Base-by-base conservation (phyloP, 1,140 invertebrate species). In the Conus betulinus region DNA sequence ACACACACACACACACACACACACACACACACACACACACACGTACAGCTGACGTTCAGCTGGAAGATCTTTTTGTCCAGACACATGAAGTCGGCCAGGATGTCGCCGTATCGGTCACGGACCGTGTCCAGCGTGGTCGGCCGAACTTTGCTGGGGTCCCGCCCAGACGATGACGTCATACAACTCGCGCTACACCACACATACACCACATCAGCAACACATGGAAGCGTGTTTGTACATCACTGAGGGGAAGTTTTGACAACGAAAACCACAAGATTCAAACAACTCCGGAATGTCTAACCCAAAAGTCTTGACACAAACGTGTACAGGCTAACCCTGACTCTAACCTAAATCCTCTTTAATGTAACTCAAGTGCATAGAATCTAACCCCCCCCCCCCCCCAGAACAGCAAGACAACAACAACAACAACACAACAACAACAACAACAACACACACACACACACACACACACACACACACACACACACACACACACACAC, bases 1-100 rank as follows among this genome's bases (percentile, higher is more conserved):
- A n/a, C n/a, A n/a, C n/a, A n/a, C n/a, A n/a, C n/a, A n/a, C n/a
- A n/a, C n/a, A 71, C 67, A 71, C 67, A 23, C 11, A 71, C 67
- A 71, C 67, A 71, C 67, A 71, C 67, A 23, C 67, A 71, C 67
- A 23, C 67, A 71, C 67, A 71, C 67, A 71, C 67, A 71, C 67
- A 71, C 23, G 20, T 23, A n/a, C 67, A 71, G 57, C 6, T n/a
- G 67, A 71, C 11, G 23, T 20, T 23, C 11, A 71, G 67, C 6
- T 6, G 11, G 67, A 71, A 71, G 67, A 71, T 20, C 11, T 6
- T 6, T 0, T 23, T 23, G 67, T 71, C 20, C 23, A 7, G 7
- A n/a, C 67, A 71, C 17, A n/a, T n/a, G 67, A 71, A 71, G 67
- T 71, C 67, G 23, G 67, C 67, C 67, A 71, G 67, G 15, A 71